These are phyloP conservation scores for Psix sp. DNA, from an alignment of 1,140 invertebrate genomes.

Conservation along the genomic window DNA sequence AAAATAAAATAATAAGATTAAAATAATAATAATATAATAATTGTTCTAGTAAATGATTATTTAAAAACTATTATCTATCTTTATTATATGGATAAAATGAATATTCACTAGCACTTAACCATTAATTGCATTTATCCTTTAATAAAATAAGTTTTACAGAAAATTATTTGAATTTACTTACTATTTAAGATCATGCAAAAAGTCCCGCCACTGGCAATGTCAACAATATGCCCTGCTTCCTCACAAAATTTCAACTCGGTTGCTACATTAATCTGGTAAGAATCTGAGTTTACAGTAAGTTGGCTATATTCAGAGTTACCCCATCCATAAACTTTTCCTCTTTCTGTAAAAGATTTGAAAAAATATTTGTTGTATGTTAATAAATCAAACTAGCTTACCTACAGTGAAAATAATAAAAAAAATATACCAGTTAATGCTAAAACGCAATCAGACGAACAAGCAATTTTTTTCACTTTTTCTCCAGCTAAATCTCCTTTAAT, in stretches of 20 bases:
- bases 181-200: conserved; percentile 90
- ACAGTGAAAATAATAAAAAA: conserved; percentile 8
- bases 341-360: conserved; percentile 78
- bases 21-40: too few species aligned
- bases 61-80: too few species aligned
- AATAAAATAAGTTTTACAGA: too few species aligned
- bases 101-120: too few species aligned
- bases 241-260: conserved; percentile 80
- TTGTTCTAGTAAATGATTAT: too few species aligned
- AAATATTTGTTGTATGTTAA: too few species aligned
- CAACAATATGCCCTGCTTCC: conserved; percentile 85
- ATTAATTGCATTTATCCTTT: conserved; percentile 82
- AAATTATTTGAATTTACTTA: conserved; percentile 70
- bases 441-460: conserved; percentile 90
- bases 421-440: conserved; percentile 89
- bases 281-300: conserved; percentile 76
- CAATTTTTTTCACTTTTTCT: conserved; percentile 89
- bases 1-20: too few species aligned
- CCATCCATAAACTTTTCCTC: conserved; percentile 97
- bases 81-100: too few species aligned
- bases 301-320: conserved; percentile 97
- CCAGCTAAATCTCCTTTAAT: conserved; percentile 89
- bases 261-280: conserved; percentile 83
- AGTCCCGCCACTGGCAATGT: conserved; percentile 91
- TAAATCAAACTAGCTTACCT: too few species aligned